These are phyloP conservation scores for Lordiphosa collinella DNA, from an alignment of 1,140 invertebrate genomes.

Conservation along the genomic window DNA sequence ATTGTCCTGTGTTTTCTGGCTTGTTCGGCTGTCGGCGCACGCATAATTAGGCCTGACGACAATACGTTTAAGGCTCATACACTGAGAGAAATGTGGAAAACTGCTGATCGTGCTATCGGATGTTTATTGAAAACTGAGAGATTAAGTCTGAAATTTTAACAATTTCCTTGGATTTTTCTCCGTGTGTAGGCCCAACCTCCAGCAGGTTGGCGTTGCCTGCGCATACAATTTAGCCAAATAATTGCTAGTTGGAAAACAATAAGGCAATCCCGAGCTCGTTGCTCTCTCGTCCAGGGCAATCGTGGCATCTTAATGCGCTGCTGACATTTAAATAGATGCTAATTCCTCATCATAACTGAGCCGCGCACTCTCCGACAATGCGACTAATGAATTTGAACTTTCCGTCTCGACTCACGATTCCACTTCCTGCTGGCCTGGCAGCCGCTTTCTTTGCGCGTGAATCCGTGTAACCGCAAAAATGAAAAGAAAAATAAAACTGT, in stretches of 20 bases:
- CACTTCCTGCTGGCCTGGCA: constrained; percentile 68
- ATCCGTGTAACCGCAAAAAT: constrained; percentile 67
- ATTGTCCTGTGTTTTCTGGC: constrained; percentile 13
- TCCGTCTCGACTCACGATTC: constrained; percentile 36
- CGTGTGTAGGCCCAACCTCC: constrained; percentile 4
- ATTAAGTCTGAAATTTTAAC: neutral
- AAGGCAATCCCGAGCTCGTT: constrained; percentile 36
- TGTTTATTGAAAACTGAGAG: neutral
- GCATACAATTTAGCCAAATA: constrained; percentile 60
- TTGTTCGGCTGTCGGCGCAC: constrained; percentile 57
- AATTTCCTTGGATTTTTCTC: neutral
- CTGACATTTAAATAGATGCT: constrained; percentile 74
- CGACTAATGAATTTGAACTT: constrained; percentile 57
- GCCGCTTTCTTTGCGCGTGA: constrained; percentile 73
- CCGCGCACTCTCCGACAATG: neutral
- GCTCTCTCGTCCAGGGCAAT: constrained; percentile 38
- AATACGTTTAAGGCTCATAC: constrained; percentile 17
- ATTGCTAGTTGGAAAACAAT: constrained; percentile 62
- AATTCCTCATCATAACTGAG: constrained; percentile 67
- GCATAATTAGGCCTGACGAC: constrained; percentile 68
- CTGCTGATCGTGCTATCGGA: too few species aligned
- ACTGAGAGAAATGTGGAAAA: constrained; percentile 1
- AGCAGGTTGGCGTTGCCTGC: constrained; percentile 26
- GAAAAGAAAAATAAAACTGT: constrained; percentile 36
- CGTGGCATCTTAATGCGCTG: constrained; percentile 69